Percentiles rank a stretch among this genome's conserved stretches.
Evolutionary conservation across 2,797 vertebrate genomes (phyloP).

Genomic region (Acestrorhynchus altus): DNA sequence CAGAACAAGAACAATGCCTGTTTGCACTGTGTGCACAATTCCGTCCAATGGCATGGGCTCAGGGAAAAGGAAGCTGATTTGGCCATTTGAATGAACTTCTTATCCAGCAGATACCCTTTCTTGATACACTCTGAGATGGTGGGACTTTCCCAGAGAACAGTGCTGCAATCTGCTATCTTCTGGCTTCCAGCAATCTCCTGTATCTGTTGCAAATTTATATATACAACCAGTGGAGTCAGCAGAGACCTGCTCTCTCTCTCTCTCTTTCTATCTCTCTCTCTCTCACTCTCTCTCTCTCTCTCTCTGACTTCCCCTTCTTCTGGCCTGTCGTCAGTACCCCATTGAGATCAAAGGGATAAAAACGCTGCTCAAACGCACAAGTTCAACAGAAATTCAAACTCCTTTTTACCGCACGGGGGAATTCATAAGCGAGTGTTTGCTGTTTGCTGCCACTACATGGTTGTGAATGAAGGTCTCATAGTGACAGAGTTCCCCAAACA

Average conservation of each 20-base stretch:
- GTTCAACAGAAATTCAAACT: conserved; percentile 52
- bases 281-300: conserved; percentile 25
- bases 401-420: conserved; percentile 42
- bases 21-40: conserved; percentile 30
- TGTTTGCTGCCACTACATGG: conserved; percentile 4
- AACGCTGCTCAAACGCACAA: conserved; percentile 41
- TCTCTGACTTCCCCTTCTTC: conserved; percentile 55
- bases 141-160: conserved; percentile 45
- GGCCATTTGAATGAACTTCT: conserved; percentile 23
- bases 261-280: conserved; percentile 6
- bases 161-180: conserved; percentile 39
- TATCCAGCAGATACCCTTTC: conserved; percentile 13
- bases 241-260: conserved; percentile 16
- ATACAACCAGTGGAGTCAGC: conserved; percentile 50
- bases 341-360: conserved; percentile 54
- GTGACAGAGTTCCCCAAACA: conserved; percentile 12
- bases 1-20: conserved; percentile 38
- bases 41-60: conserved; percentile 18
- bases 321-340: conserved; percentile 60
- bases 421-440: conserved; percentile 37
- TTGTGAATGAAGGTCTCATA: conserved; percentile 41
- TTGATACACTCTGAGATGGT: conserved; percentile 24
- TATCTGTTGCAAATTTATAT: conserved; percentile 40
- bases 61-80: conserved; percentile 33
- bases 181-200: conserved; percentile 17